Evolutionary conservation across 2,797 vertebrate species (phyloP).

Genomic region (Ctenopoma multispine): DNA sequence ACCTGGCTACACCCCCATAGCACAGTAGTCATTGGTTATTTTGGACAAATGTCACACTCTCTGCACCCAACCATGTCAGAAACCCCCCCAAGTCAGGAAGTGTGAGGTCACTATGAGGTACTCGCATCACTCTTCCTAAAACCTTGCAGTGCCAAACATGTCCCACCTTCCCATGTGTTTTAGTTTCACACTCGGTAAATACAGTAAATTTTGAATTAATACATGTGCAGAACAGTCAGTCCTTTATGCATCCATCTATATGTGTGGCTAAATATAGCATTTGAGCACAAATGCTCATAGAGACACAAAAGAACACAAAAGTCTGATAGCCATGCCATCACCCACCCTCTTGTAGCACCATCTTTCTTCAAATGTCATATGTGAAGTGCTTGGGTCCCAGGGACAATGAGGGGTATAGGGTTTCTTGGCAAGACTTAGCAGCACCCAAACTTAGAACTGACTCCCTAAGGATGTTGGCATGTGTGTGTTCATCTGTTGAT

Average conservation of each 20-base stretch:
- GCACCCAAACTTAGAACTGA: constrained; percentile 85
- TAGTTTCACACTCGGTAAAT: constrained; percentile 42
- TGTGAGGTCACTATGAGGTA: constrained; percentile 29
- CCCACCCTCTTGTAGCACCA: constrained; percentile 46
- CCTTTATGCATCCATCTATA: neutral
- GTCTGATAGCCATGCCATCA: constrained; percentile 16
- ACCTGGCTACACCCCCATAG: constrained; percentile 46
- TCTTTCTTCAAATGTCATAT: constrained; percentile 84
- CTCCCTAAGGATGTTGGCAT: constrained; percentile 78
- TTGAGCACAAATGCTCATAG: neutral
- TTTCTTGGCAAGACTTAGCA: constrained; percentile 86
- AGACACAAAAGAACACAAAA: neutral
- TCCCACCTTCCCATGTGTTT: constrained; percentile 41
- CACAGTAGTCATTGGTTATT: constrained; percentile 53
- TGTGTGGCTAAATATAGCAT: neutral
- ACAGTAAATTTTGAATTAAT: constrained; percentile 45
- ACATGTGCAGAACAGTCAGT: constrained; percentile 1
- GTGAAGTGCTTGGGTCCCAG: constrained; percentile 70
- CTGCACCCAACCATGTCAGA: constrained; percentile 32
- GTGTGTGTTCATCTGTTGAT: constrained; percentile 52
- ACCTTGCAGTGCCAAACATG: constrained; percentile 40
- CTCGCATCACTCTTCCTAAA: constrained; percentile 10
- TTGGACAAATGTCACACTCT: constrained; percentile 60
- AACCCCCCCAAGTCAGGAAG: constrained; percentile 30
- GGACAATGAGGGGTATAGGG: constrained; percentile 84